Percentiles rank a stretch among this genome's conserved stretches.
These are phyloP conservation scores for Accipiter virgatus DNA, from an alignment of 2,113 vertebrate species.

Conservation along the genomic window DNA sequence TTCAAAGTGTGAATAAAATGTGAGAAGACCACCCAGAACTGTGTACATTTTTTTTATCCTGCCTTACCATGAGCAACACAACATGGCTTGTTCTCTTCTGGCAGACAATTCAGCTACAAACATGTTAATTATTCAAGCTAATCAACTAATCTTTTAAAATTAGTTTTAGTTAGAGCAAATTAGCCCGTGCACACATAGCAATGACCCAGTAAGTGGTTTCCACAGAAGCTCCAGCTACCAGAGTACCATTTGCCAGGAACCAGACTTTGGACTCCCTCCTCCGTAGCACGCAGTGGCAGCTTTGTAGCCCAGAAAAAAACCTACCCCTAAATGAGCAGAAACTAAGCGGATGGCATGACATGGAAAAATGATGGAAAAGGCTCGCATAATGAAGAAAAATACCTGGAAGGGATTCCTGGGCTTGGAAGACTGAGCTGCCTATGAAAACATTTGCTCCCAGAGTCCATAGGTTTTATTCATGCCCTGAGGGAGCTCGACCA, in stretches of 20 bases:
- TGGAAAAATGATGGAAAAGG: background rate
- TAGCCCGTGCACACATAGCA: background rate
- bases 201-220: background rate
- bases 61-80: background rate
- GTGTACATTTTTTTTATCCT: background rate
- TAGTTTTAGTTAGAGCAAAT: background rate
- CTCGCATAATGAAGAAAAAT: background rate
- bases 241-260: background rate
- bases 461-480: background rate
- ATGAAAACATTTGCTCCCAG: background rate
- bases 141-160: background rate
- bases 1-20: background rate
- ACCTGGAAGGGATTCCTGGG: background rate
- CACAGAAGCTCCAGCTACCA: background rate
- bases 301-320: background rate
- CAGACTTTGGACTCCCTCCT: background rate
- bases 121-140: background rate
- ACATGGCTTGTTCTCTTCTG: background rate
- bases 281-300: background rate
- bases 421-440: background rate
- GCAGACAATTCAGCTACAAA: background rate
- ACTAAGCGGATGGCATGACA: background rate
- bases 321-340: background rate
- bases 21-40: background rate
- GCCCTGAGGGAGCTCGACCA: background rate